phyloP scores from a whole-genome alignment of 2,797 vertebrate genomes.

The Cottoperca gobio region DNA sequence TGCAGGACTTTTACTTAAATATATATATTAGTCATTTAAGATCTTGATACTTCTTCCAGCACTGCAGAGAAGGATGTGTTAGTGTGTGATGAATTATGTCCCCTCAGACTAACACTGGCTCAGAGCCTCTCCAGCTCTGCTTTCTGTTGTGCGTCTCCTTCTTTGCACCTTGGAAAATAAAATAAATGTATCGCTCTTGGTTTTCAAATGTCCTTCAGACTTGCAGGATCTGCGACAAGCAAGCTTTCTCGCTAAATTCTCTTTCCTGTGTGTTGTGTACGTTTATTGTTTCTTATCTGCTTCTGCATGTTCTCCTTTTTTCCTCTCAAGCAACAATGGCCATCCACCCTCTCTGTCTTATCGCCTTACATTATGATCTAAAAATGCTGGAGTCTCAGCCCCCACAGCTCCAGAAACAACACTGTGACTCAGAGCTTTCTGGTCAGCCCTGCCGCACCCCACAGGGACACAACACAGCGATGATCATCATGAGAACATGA shows the following conservation, averaged over 20 bases:
- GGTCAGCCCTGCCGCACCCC: constrained; percentile 45
- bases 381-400: constrained; percentile 7
- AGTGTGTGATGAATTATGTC: constrained; percentile 22
- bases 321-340: not conserved
- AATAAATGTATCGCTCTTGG: accelerated
- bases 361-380: constrained; percentile 40
- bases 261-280: not conserved
- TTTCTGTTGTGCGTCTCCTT: constrained; percentile 18
- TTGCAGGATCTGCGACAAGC: not conserved
- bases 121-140: not conserved
- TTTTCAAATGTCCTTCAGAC: not conserved
- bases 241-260: not conserved
- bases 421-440: constrained; percentile 54
- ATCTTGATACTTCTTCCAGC: too few relatives aligned
- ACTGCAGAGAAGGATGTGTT: constrained; percentile 31
- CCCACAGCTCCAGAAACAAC: constrained; percentile 44
- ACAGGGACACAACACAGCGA: constrained; percentile 40
- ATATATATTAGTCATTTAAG: too few relatives aligned
- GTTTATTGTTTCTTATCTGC: constrained; percentile 6
- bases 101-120: constrained; percentile 22
- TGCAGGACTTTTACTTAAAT: too few relatives aligned
- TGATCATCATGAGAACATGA: constrained; percentile 33
- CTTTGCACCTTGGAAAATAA: constrained; percentile 16
- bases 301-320: not conserved
- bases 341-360: constrained; percentile 22